These are phyloP conservation scores for Nematostella vectensis DNA, from an alignment of 92 coral and sea anemone species.

Conservation along the genomic window DNA sequence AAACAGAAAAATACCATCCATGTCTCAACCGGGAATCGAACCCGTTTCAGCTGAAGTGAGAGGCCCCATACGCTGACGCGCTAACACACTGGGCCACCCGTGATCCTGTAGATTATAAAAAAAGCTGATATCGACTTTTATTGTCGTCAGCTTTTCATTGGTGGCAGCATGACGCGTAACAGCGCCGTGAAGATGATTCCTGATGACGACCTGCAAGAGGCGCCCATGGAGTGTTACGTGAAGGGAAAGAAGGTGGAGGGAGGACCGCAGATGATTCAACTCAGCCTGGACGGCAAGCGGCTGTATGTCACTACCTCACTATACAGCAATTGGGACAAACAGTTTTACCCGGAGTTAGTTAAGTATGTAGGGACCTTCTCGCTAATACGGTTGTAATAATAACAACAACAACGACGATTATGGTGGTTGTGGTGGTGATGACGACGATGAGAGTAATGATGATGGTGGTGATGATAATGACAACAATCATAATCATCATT, in stretches of 20 bases:
- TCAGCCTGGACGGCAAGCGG: slow-evolving; percentile 93
- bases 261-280: slow-evolving; percentile 96
- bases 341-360: slow-evolving; percentile 80
- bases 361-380: slow-evolving; percentile 53
- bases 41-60: too few relatives aligned
- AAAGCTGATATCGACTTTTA: too few relatives aligned
- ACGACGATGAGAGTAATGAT: too few relatives aligned
- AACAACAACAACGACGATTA: too few relatives aligned
- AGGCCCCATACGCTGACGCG: too few relatives aligned
- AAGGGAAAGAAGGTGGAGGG: slow-evolving; percentile 93
- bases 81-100: too few relatives aligned
- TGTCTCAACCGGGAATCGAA: too few relatives aligned
- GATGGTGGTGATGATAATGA: too few relatives aligned
- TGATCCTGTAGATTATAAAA: too few relatives aligned
- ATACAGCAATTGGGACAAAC: slow-evolving; percentile 95
- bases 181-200: slow-evolving; percentile 78
- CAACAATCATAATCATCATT: too few relatives aligned
- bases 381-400: not conserved
- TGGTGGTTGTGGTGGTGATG: too few relatives aligned
- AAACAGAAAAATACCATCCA: too few relatives aligned
- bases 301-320: slow-evolving; percentile 87
- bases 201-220: slow-evolving; percentile 80
- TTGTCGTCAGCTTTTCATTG: slow-evolving; percentile 83
- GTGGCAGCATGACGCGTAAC: slow-evolving; percentile 84
- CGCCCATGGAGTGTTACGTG: slow-evolving; percentile 68